These are phyloP conservation scores for Diabrotica undecimpunctata DNA, from an alignment of 1,140 invertebrate genomes.

Conservation along the genomic window DNA sequence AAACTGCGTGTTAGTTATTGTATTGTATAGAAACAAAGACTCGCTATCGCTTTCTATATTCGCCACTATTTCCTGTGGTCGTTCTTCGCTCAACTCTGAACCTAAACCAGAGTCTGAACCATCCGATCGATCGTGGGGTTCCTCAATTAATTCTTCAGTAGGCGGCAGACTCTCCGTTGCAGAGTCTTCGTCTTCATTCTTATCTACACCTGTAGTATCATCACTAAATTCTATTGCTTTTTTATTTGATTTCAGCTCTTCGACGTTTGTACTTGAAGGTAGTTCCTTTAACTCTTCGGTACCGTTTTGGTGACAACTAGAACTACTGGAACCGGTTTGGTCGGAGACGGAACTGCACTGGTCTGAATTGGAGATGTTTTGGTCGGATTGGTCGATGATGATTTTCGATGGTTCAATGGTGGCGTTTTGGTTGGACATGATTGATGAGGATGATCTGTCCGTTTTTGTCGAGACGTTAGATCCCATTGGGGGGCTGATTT, in stretches of 20 bases:
- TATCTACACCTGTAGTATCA: conserved; percentile 10
- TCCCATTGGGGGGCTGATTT: conserved; percentile 13
- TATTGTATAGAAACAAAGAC: conserved; percentile 52
- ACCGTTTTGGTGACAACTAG: conserved; percentile 7
- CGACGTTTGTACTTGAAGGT: conserved; percentile 27
- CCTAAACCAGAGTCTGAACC: conserved; percentile 75
- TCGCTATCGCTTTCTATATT: conserved; percentile 53
- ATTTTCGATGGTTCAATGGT: conserved; percentile 6
- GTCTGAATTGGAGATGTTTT: background rate
- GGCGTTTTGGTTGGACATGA: background rate
- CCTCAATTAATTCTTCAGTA: conserved; percentile 39
- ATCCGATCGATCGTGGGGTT: conserved; percentile 59
- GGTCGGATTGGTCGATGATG: background rate
- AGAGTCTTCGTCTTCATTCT: conserved; percentile 41
- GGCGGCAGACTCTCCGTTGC: conserved; percentile 45
- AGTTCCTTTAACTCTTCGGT: background rate
- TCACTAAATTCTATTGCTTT: conserved; percentile 26
- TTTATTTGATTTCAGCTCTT: conserved; percentile 33
- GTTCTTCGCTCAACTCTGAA: conserved; percentile 48
- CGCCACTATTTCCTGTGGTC: conserved; percentile 45
- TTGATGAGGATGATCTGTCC: background rate
- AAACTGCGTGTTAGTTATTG: conserved; percentile 21
- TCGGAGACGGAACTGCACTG: too few species aligned
- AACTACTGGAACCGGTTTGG: conserved; percentile 16
- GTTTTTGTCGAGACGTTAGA: conserved; percentile 20